Percentiles rank a stretch among this genome's conserved stretches.
Conservation (phyloP, 2,113 vertebrate species). For the Malurus alboscapulatus region DNA sequence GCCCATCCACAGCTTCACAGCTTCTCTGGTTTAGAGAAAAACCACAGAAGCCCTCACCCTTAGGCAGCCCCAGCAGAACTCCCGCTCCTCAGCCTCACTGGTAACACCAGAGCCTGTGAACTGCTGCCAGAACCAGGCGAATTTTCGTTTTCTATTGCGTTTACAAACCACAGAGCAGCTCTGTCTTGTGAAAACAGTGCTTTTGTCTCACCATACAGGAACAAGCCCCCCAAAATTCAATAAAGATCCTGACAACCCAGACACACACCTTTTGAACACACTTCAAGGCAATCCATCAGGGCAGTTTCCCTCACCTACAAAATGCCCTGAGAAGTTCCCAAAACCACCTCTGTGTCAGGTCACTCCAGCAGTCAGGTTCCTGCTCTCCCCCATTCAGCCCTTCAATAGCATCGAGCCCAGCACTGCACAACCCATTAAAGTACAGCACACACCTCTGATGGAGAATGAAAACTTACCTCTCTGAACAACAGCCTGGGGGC, state of each 20-base stretch:
- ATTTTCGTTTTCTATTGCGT: background rate
- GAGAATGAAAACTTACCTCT: background rate
- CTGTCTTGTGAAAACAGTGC: background rate
- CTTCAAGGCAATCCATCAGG: rapidly evolving
- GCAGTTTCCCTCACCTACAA: background rate
- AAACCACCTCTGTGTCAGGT: rapidly evolving
- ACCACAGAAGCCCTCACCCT: background rate
- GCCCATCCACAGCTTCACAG: background rate
- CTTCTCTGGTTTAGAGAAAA: background rate
- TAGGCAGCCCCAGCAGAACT: background rate
- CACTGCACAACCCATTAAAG: background rate
- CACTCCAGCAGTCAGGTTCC: background rate
- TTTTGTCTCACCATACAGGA: background rate
- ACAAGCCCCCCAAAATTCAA: rapidly evolving
- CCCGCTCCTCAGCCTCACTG: rapidly evolving
- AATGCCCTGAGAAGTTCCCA: background rate
- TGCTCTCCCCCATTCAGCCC: background rate
- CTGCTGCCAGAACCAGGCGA: background rate
- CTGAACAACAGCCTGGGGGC: background rate
- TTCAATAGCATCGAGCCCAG: rapidly evolving
- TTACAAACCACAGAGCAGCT: background rate
- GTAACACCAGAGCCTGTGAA: background rate
- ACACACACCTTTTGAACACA: rapidly evolving
- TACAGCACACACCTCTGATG: background rate
- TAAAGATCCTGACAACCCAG: background rate